Evolutionary conservation across 2,888 invertebrate species (phyloP), one percentile per base, ranked within the genome.

Genomic region (Entomobrya multifasciata): DNA sequence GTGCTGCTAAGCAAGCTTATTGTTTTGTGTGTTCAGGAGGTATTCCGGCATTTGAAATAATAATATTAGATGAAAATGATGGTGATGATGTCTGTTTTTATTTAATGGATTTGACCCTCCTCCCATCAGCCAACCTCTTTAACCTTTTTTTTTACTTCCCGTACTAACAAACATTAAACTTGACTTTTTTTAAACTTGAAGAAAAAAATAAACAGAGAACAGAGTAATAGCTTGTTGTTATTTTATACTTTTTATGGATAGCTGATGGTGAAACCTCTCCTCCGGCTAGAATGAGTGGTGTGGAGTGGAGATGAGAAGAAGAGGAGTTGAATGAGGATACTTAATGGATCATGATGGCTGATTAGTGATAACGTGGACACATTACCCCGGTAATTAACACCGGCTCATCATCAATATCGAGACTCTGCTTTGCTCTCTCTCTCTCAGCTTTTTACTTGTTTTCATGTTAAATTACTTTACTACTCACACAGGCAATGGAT

Each of bases 321-420:
- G 36, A 13, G 11, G 13, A 27, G 17, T 77, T 55, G 55, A 25
- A 65, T 65, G 25, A 65, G 44, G 52, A 78, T 84, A 55, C 77
- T 70, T 87, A 87, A 87, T 87, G 87, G 87, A 77, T 81, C 77
- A 82, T 87, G 87, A 87, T 87, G 82, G 87, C 82, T 87, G 81
- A 87, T 87, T 82, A 87, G 87, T 82, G 87, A 87, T 87, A 87
- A 87, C 67, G 87, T 82, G 87, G 82, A 87, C 87, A 87, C 87
- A 87, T 87, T 87, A 87, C 87, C 87, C 87, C 87, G 55, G 82
- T 87, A 87, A 87, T 87, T 87, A 87, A 87, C 87, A 87, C 82
- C 65, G 76, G 67, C 81, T 86, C 85, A 85, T 57, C 62, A 62
- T n/a, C 76, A 74, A 25, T 62, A 65, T 65, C 65, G 36, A 36